phyloP scores from a whole-genome alignment of 2,113 vertebrate species.

The Myotis brandtii region DNA sequence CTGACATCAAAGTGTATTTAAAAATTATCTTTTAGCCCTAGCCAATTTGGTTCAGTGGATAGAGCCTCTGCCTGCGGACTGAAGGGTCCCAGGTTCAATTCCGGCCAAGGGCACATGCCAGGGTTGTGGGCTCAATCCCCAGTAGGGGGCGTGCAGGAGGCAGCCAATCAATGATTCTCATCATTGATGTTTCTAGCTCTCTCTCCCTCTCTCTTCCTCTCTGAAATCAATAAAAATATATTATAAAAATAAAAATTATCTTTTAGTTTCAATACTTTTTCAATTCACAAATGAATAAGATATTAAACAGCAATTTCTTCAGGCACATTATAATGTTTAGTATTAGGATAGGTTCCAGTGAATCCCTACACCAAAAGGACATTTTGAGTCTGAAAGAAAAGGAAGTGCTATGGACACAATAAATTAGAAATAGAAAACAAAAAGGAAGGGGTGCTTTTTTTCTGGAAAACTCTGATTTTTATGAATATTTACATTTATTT shows the following conservation, averaged over 20 bases:
- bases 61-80: too few relatives aligned
- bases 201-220: too few relatives aligned
- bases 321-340: not conserved
- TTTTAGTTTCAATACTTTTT: slow-evolving; percentile 47
- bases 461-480: not conserved
- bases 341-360: not conserved
- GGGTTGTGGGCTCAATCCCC: too few relatives aligned
- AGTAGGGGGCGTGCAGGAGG: too few relatives aligned
- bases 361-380: not conserved
- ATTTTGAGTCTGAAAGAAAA: slow-evolving; percentile 1
- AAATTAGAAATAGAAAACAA: not conserved
- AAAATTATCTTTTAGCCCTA: slow-evolving; percentile 9
- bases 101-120: too few relatives aligned
- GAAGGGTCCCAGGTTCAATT: too few relatives aligned
- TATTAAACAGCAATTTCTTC: not conserved
- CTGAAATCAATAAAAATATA: too few relatives aligned
- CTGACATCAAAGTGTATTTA: slow-evolving; percentile 11
- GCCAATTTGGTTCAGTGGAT: too few relatives aligned
- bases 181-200: too few relatives aligned
- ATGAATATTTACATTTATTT: slow-evolving; percentile 10
- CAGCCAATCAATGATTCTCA: too few relatives aligned
- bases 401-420: not conserved
- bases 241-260: not conserved
- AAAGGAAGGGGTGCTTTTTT: not conserved
- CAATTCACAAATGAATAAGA: not conserved